phyloP scores from a whole-genome alignment of 2,888 invertebrate genomes.

The Orthosia cruda region DNA sequence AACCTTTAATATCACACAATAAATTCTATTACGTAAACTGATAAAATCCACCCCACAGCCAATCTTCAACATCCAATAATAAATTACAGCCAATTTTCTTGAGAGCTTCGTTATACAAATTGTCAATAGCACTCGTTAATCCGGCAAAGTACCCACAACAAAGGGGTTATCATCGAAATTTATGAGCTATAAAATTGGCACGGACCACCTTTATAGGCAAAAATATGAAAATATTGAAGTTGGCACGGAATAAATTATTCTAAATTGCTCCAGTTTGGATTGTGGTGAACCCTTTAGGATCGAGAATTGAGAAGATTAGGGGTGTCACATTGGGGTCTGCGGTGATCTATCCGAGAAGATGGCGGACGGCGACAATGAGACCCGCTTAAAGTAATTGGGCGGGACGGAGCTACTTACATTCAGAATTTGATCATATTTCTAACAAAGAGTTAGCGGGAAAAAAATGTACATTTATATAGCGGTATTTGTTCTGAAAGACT shows the following conservation, averaged over 20 bases:
- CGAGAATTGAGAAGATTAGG: constrained; percentile 75
- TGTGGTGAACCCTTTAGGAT: constrained; percentile 78
- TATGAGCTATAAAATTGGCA: constrained; percentile 81
- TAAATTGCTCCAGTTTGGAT: constrained; percentile 79
- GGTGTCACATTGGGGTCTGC: constrained; percentile 69
- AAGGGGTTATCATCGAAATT: constrained; percentile 81
- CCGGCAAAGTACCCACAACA: constrained; percentile 76
- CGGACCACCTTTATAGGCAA: constrained; percentile 74
- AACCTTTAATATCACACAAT: constrained; percentile 27
- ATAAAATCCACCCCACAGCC: constrained; percentile 57
- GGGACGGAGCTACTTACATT: constrained; percentile 39
- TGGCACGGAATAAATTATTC: constrained; percentile 78
- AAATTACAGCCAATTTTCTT: constrained; percentile 76
- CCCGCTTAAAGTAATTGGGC: constrained; percentile 59
- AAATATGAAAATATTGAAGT: constrained; percentile 79
- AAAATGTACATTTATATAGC: neutral
- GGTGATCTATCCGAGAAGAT: constrained; percentile 73
- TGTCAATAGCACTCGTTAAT: constrained; percentile 78
- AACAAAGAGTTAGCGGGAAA: neutral
- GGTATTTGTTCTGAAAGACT: neutral
- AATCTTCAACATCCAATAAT: constrained; percentile 67
- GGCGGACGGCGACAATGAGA: constrained; percentile 67
- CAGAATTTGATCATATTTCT: constrained; percentile 36
- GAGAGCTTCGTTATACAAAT: constrained; percentile 74
- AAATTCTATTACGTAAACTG: constrained; percentile 66